Base-by-base conservation (phyloP, 2,797 vertebrate genomes). In the Acipenser transmontanus region DNA sequence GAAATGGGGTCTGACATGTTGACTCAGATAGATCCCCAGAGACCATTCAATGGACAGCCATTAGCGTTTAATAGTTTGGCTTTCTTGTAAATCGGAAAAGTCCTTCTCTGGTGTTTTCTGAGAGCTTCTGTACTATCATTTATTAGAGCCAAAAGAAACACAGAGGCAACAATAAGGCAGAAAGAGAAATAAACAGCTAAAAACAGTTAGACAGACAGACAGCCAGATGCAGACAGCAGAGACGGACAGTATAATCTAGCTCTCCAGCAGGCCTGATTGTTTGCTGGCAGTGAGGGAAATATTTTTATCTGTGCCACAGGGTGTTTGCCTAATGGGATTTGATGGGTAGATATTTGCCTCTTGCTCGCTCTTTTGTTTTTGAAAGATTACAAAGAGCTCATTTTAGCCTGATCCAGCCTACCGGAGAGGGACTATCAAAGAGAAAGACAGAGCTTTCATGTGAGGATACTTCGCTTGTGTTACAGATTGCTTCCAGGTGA, bases 401-500 rank as follows among this genome's bases (percentile, higher is more conserved):
- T 86, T 87, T 81, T 85, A 87, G 83, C 78, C 80, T 76, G 70
- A 61, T 73, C 75, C 80, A 80, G 78, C 81, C 85, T 87, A 17
- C 17, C 17, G 1, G 17, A 1, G 17, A 17, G 17, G 17, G 17
- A 17, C 17, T 17, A 88, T 92, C 89, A 91, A 92, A 93, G 85
- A 68, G 76, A 86, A 85, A 75, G 80, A 80, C 73, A 83, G 81
- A 88, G 84, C 87, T 93, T 93, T 93, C 91, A 83, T 65, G 89
- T 90, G 82, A 83, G 90, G 87, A 89, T 85, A 85, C 87, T 89
- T 90, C 87, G 86, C 87, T 87, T 87, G 76, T 89, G 87, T 88
- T 89, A 85, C 84, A 90, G 88, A 93, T 90, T 91, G 85, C 84
- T 95, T 95, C 91, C 91, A 94, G 91, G 92, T 91, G 89, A 90